These are phyloP conservation scores for Latrodectus hesperus DNA, from an alignment of 2,888 invertebrate genomes.

Conservation along the genomic window DNA sequence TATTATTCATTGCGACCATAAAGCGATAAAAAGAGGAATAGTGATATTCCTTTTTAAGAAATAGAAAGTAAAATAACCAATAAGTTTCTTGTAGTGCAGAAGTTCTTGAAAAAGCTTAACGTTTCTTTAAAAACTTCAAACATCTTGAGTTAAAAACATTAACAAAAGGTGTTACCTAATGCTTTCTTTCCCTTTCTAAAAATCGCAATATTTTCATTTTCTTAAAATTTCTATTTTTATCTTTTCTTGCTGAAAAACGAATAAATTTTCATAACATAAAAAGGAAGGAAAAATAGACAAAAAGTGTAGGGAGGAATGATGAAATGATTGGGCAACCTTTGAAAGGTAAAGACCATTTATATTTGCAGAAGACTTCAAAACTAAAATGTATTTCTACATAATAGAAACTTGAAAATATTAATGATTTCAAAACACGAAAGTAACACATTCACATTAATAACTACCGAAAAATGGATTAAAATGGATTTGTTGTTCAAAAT, in stretches of 20 bases:
- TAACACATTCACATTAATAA: conserved; percentile 46
- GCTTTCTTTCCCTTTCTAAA: neutral
- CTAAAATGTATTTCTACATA: neutral
- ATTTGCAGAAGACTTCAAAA: neutral
- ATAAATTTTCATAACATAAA: neutral
- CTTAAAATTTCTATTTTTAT: neutral
- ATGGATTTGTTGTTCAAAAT: conserved; percentile 38
- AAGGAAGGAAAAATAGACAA: neutral
- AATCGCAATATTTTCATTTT: neutral
- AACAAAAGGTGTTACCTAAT: neutral
- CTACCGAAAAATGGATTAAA: conserved; percentile 3
- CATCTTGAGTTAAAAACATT: neutral
- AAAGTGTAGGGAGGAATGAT: no score
- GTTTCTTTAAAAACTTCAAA: no score
- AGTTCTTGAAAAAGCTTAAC: no score
- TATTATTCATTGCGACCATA: no score
- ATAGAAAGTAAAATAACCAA: no score
- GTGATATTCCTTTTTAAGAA: no score
- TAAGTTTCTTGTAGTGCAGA: no score
- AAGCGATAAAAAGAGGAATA: no score
- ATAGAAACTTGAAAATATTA: conserved; percentile 31
- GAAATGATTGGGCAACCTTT: neutral
- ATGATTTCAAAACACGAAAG: conserved; percentile 35
- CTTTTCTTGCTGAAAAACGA: neutral
- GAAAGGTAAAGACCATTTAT: neutral